These are phyloP conservation scores for Leptopilina myrica DNA, from an alignment of 2,888 invertebrate genomes.

Conservation along the genomic window DNA sequence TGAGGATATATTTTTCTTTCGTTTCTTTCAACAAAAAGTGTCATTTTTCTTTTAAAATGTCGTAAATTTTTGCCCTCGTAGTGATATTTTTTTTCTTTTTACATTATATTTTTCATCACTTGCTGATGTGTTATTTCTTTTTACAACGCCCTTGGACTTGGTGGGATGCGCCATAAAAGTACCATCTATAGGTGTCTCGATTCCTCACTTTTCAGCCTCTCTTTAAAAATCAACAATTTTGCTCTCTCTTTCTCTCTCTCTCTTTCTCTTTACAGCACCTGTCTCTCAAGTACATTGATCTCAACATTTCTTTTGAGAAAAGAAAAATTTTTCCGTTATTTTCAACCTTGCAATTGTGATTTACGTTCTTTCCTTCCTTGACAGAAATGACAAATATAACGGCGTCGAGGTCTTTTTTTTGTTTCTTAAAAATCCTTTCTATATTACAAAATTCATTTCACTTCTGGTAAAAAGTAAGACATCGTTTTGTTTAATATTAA, in stretches of 20 bases:
- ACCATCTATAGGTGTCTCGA: constrained; percentile 15
- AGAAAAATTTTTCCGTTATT: constrained; percentile 17
- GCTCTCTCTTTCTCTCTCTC: not conserved
- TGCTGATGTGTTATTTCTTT: constrained; percentile 28
- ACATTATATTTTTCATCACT: not conserved
- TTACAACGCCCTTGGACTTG: constrained; percentile 31
- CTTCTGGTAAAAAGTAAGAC: no score
- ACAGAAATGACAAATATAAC: not conserved
- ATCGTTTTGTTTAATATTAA: no score
- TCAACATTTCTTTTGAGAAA: not conserved
- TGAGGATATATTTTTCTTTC: no score
- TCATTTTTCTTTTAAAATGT: constrained; percentile 34
- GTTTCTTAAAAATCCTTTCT: not conserved
- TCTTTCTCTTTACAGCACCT: constrained; percentile 17
- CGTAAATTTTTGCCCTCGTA: constrained; percentile 14
- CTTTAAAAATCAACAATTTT: constrained; percentile 11
- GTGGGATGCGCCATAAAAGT: constrained; percentile 27
- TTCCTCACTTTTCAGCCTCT: not conserved
- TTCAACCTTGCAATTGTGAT: constrained; percentile 17
- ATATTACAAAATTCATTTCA: not conserved
- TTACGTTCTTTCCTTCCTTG: constrained; percentile 10
- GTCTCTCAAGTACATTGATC: constrained; percentile 23
- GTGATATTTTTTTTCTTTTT: not conserved
- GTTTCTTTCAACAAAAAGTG: no score
- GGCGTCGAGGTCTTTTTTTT: not conserved